Evolutionary conservation across 2,888 invertebrate species (phyloP), one percentile per base, ranked within the genome.

Genomic region (Acleris laterana): DNA sequence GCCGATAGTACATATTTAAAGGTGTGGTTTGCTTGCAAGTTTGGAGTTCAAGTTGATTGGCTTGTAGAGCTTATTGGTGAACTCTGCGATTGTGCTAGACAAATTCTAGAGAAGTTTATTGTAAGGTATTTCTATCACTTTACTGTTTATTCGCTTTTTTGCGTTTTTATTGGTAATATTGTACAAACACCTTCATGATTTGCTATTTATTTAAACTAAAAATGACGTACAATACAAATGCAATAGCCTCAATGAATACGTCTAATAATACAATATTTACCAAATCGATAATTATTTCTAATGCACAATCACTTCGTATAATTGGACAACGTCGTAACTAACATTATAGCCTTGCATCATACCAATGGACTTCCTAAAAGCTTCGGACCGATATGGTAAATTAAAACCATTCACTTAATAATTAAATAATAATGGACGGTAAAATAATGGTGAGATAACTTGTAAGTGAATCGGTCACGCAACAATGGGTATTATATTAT

Each of bases 401-500:
- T 68, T 71, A 71, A 68, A 77, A 77, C 77, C 71, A 71, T 69
- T 69, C 75, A 72, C 71, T 76, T 73, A 73, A 73, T 80, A 82
- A 82, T 83, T 75, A 77, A 83, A 83, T 81, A 77, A 81, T 81
- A 78, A 71, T 75, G 59, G 71, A 75, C 73, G 74, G 78, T 76
- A 74, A 74, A 76, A 73, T 77, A 81, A 80, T 59, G 62, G 68
- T 68, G 62, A 59, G 62, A 62, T 66, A 66, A 66, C 61, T 28
- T 48, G 68, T 73, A 69, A 78, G 77, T 83, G 85, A 85, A 84
- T 82, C 83, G 77, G 72, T 88, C 82, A 85, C 78, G 86, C 77
- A 87, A 88, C 80, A 81, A 81, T 78, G 77, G 76, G 70, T 32
- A 32, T 32, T 32, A 32, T 32, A 9, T 25, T 53, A 49, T 22